Evolutionary conservation across 2,113 vertebrate species (phyloP), one percentile per base, ranked within the genome.

Genomic region (Vimba vimba): DNA sequence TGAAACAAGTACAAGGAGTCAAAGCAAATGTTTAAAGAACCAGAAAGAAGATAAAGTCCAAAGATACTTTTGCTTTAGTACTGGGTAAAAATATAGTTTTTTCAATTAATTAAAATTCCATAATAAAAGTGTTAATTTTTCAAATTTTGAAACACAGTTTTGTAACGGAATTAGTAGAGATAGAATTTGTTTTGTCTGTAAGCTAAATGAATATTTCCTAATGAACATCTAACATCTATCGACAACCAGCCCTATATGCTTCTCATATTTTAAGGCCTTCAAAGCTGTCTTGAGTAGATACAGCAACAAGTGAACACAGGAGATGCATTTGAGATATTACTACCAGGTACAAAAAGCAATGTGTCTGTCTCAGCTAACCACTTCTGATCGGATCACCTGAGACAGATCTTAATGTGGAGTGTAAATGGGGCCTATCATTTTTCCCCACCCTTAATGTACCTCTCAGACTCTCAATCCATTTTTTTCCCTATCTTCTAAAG

Each of bases 401-500:
- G 50, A 73, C 19, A 10, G 68, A 33, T 76, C 80, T 66, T 74
- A 47, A 74, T 74, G 45, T 75, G 2, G n/a, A 27, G 43, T 47
- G 11, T 4, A 50, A 74, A 75, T 27, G 43, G 73, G 2, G 5
- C 12, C 12, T 47, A 75, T 75, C 45, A 25, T 75, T 75, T n/a
- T 75, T 87, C 86, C 86, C 77, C 17, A 27, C 47, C 77, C 30
- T 84, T 85, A 90, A 86, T 90, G 89, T 86, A 79, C 91, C 89
- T 92, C 84, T 87, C 86, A 87, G 47, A 55, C 64, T 27, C 90
- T 87, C 69, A 2, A 47, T 17, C 43, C 43, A 75, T 50, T 73
- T 73, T 73, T 9, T 23, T 73, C 36, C 33, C 4, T 4, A 27
- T 47, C 2, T 25, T 64, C 60, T 64, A 64, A 64, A 64, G 60